Evolutionary conservation across 2,797 vertebrate genomes (phyloP).

Genomic region (Phyllotis vaccarum): DNA sequence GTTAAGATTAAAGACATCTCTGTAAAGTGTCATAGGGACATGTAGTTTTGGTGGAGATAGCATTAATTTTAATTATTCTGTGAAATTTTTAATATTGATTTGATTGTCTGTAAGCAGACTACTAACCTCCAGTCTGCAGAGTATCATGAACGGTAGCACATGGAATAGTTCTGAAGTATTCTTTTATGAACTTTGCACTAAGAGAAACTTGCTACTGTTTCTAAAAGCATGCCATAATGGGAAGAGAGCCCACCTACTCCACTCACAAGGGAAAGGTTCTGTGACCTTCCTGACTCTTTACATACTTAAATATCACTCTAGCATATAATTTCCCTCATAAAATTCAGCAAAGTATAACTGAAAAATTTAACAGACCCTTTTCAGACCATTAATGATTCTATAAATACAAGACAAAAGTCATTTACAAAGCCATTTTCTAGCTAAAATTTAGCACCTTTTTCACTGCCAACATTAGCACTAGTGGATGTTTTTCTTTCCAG

Average conservation of each 20-base stretch:
- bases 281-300: conserved; percentile 47
- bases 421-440: conserved; percentile 70
- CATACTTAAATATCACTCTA: conserved; percentile 67
- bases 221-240: neutral
- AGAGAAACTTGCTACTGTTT: conserved; percentile 45
- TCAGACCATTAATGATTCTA: conserved; percentile 74
- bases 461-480: conserved; percentile 50
- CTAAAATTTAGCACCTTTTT: conserved; percentile 68
- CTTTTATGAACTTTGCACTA: conserved; percentile 22
- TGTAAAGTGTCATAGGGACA: conserved; percentile 68
- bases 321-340: conserved; percentile 74
- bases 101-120: conserved; percentile 60
- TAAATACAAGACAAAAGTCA: conserved; percentile 77
- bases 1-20: conserved; percentile 71
- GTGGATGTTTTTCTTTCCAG: conserved; percentile 65
- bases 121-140: conserved; percentile 44
- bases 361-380: conserved; percentile 78
- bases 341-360: conserved; percentile 69
- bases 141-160: conserved; percentile 17
- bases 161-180: conserved; percentile 16
- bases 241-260: conserved; percentile 31
- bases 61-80: conserved; percentile 70
- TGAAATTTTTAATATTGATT: conserved; percentile 74
- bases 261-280: conserved; percentile 31
- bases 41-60: conserved; percentile 47